These are phyloP conservation scores for Microtus richardsoni DNA, from an alignment of 2,113 vertebrate genomes.

Conservation along the genomic window DNA sequence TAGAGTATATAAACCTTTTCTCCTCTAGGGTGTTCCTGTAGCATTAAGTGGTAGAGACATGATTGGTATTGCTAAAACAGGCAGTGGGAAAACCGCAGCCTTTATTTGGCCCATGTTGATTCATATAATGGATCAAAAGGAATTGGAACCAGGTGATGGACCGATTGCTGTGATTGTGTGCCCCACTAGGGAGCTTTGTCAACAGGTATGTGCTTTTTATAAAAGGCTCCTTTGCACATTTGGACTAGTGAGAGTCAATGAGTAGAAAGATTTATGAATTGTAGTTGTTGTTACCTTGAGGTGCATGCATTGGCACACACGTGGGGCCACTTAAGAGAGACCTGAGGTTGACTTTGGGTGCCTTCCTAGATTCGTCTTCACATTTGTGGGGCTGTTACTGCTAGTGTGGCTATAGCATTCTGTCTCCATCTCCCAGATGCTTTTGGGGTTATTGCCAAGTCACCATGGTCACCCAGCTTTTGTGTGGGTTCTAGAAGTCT, in stretches of 20 bases:
- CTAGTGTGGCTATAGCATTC: background rate
- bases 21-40: conserved; percentile 94
- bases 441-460: background rate
- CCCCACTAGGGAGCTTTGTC: conserved; percentile 98
- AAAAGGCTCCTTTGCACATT: background rate
- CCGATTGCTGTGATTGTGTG: conserved; percentile 98
- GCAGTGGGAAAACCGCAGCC: conserved; percentile 98
- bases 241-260: background rate
- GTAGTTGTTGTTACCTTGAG: background rate
- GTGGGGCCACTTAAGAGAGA: background rate
- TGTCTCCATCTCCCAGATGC: background rate
- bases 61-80: conserved; percentile 99
- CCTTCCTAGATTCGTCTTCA: background rate
- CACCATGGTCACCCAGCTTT: background rate
- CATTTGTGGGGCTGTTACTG: too few species aligned
- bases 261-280: background rate
- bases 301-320: background rate
- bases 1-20: background rate
- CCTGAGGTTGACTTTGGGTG: background rate
- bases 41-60: conserved; percentile 97
- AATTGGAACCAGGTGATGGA: conserved; percentile 95
- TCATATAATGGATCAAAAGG: conserved; percentile 99
- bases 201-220: conserved; percentile 90
- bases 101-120: conserved; percentile 99
- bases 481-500: background rate